Conservation (phyloP, 2,113 vertebrate species). For the Larimichthys crocea region DNA sequence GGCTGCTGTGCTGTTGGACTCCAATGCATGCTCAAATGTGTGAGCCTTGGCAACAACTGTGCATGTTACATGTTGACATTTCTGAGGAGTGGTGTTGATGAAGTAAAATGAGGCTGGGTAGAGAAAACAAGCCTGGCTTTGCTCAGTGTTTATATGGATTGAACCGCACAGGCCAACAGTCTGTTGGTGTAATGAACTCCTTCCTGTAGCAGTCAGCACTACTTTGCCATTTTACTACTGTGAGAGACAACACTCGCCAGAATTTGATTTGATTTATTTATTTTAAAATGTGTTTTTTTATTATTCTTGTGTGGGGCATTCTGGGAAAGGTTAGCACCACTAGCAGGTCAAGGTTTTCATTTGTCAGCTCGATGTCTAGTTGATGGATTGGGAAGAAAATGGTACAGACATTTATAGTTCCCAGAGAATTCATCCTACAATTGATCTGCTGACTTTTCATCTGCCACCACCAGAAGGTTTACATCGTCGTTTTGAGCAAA, state of each 20-base stretch:
- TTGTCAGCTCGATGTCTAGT: not conserved
- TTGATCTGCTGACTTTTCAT: not conserved
- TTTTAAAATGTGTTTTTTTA: no score
- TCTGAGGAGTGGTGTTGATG: constrained; percentile 23
- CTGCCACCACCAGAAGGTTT: not conserved
- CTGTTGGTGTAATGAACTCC: not conserved
- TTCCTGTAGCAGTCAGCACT: not conserved
- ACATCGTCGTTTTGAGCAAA: not conserved
- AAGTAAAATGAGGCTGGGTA: constrained; percentile 32
- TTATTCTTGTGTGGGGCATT: not conserved
- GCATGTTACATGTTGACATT: constrained; percentile 9
- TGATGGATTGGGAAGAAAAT: not conserved
- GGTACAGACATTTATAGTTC: not conserved
- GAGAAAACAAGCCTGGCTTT: not conserved
- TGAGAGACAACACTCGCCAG: no score
- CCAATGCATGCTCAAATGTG: not conserved
- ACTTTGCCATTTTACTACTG: not conserved
- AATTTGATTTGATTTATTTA: no score
- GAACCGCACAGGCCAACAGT: not conserved
- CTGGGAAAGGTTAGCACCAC: not conserved
- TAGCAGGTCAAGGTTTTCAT: not conserved
- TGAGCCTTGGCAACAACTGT: constrained; percentile 1
- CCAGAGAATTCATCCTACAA: not conserved
- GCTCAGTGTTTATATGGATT: not conserved
- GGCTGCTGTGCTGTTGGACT: constrained; percentile 12